Conservation (phyloP, 2,888 invertebrate species). For the Eurytoma adleriae region DNA sequence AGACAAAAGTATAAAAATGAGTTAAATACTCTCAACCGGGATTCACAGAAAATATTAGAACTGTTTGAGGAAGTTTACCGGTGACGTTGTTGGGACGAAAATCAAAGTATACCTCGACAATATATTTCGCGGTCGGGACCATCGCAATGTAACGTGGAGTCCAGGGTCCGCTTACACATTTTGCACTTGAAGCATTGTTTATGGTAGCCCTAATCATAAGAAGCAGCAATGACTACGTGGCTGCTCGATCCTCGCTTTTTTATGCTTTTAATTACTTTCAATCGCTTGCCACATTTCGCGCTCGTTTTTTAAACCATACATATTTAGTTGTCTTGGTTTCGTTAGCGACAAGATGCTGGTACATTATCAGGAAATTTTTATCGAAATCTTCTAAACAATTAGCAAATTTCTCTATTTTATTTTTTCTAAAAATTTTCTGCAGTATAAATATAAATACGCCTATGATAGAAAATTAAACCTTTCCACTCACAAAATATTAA, state of each 20-base stretch:
- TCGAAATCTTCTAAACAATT: too few relatives aligned
- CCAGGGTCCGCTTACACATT: slow-evolving; percentile 89
- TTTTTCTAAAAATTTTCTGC: too few relatives aligned
- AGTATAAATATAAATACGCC: too few relatives aligned
- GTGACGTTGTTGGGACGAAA: slow-evolving; percentile 56
- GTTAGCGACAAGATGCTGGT: background rate
- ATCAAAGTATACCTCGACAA: slow-evolving; percentile 86
- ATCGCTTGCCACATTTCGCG: slow-evolving; percentile 2
- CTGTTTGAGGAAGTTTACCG: slow-evolving; percentile 7
- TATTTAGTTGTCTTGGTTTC: background rate
- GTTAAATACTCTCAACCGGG: background rate
- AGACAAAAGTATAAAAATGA: background rate
- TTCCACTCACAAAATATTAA: too few relatives aligned
- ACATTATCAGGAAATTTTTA: too few relatives aligned
- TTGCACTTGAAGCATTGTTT: slow-evolving; percentile 93
- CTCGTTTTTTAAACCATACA: background rate
- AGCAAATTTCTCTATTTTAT: too few relatives aligned
- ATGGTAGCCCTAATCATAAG: slow-evolving; percentile 87
- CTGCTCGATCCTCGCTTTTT: slow-evolving; percentile 41
- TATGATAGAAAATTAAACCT: too few relatives aligned
- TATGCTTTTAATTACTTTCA: background rate
- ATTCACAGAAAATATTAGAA: slow-evolving; percentile 5
- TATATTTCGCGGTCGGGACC: slow-evolving; percentile 94
- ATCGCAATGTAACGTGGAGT: slow-evolving; percentile 93
- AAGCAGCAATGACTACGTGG: slow-evolving; percentile 68